Evolutionary conservation across 2,797 vertebrate genomes (phyloP).

Genomic region (Hippocampus kuda): DNA sequence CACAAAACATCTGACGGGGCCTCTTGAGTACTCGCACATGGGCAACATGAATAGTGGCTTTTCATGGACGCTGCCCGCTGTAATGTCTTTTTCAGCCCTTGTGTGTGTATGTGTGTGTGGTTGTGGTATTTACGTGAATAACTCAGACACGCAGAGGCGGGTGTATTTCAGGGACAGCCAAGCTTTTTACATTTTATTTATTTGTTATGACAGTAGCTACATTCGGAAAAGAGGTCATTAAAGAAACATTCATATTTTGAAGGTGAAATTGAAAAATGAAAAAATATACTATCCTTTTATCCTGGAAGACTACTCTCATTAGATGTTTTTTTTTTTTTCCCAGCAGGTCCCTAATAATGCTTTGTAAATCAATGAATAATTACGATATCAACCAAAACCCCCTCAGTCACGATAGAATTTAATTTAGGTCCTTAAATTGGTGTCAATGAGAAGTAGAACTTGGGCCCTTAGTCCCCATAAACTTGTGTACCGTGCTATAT

Average conservation of each 20-base stretch:
- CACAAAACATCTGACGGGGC: constrained; percentile 62
- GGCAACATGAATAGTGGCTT: constrained; percentile 61
- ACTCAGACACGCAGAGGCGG: constrained; percentile 46
- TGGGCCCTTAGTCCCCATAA: not conserved
- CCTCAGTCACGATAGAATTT: not conserved
- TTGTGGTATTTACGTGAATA: constrained; percentile 48
- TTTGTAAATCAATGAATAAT: not conserved
- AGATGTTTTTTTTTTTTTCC: not conserved
- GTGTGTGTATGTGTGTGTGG: constrained; percentile 12
- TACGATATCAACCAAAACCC: not conserved
- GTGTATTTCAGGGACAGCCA: constrained; percentile 34
- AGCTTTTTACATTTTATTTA: constrained; percentile 40
- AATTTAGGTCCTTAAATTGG: not conserved
- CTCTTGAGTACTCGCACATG: constrained; percentile 62
- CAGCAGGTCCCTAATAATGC: too few species aligned
- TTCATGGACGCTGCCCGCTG: constrained; percentile 44
- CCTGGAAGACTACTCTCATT: not conserved
- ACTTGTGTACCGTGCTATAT: too few species aligned
- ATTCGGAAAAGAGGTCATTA: too few species aligned
- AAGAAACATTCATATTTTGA: too few species aligned
- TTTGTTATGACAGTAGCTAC: constrained; percentile 35
- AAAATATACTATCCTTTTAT: too few species aligned
- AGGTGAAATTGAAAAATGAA: too few species aligned
- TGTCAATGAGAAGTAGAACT: not conserved
- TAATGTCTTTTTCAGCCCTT: constrained; percentile 49